Evolutionary conservation across 2,888 invertebrate species (phyloP).

Genomic region (Venustoraphidia nigricollis): DNA sequence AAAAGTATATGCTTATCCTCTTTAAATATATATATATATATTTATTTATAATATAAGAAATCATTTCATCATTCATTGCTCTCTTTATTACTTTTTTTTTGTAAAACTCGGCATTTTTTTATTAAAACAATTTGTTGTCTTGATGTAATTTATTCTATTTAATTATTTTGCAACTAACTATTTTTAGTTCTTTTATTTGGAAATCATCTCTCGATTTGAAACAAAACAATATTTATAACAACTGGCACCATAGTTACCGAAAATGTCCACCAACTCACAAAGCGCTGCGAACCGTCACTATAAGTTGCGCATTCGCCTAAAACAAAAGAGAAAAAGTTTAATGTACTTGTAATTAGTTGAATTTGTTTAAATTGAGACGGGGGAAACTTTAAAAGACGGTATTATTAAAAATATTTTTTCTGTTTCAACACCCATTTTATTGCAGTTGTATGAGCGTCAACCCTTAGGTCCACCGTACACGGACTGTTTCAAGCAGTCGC

Average conservation of each 20-base stretch:
- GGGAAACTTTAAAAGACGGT: too few relatives aligned
- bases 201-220: slow-evolving; percentile 11
- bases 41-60: not conserved
- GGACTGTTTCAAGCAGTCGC: too few relatives aligned
- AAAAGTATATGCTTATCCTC: slow-evolving; percentile 1
- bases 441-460: too few relatives aligned
- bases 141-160: slow-evolving; percentile 1
- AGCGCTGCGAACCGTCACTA: slow-evolving; percentile 20
- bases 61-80: not conserved
- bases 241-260: slow-evolving; percentile 11
- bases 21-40: not conserved
- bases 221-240: slow-evolving; percentile 10
- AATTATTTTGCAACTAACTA: not conserved
- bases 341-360: too few relatives aligned
- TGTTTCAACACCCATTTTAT: too few relatives aligned
- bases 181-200: not conserved
- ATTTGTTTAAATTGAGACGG: too few relatives aligned
- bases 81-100: not conserved
- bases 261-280: slow-evolving; percentile 8
- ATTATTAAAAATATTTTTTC: too few relatives aligned
- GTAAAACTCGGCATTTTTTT: not conserved
- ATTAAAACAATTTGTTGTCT: not conserved
- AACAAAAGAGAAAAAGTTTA: slow-evolving; percentile 16
- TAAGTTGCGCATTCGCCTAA: slow-evolving; percentile 48
- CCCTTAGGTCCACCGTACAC: too few relatives aligned